phyloP scores from a whole-genome alignment of 2,888 invertebrate genomes.

The Drosophila atripex region DNA sequence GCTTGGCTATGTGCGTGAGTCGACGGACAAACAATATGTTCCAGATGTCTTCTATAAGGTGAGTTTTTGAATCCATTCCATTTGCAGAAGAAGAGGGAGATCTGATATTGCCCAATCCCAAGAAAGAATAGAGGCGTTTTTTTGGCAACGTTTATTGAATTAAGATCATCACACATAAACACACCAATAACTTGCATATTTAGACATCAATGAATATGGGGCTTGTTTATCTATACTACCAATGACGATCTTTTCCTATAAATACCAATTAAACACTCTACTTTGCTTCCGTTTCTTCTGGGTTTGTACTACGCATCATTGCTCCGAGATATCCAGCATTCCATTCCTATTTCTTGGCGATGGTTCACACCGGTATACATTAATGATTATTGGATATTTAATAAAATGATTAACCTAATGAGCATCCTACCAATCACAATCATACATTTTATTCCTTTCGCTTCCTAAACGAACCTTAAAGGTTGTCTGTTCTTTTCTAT shows the following conservation, averaged over 20 bases:
- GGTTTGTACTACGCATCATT: conserved; percentile 37
- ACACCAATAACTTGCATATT: conserved; percentile 18
- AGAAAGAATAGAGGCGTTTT: neutral
- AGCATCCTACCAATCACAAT: conserved; percentile 18
- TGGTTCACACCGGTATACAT: neutral
- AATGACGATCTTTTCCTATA: neutral
- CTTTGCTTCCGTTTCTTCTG: neutral
- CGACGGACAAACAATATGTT: conserved; percentile 96
- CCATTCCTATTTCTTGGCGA: neutral
- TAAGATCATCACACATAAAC: conserved; percentile 8
- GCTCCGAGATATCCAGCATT: conserved; percentile 15
- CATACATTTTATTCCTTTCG: neutral
- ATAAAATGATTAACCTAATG: neutral
- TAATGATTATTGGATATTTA: neutral
- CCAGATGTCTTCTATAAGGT: conserved; percentile 99
- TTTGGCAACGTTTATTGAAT: conserved; percentile 31
- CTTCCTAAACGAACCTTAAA: neutral
- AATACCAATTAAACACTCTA: neutral
- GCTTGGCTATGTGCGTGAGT: conserved; percentile 97
- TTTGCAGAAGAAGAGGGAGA: too few relatives aligned
- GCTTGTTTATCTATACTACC: neutral
- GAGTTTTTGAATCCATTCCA: conserved; percentile 72
- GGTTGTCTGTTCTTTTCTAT: neutral
- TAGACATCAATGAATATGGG: conserved; percentile 25
- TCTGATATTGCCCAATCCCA: neutral